Evolutionary conservation across 2,797 vertebrate species (phyloP).

Genomic region (Aulostomus chinensis): DNA sequence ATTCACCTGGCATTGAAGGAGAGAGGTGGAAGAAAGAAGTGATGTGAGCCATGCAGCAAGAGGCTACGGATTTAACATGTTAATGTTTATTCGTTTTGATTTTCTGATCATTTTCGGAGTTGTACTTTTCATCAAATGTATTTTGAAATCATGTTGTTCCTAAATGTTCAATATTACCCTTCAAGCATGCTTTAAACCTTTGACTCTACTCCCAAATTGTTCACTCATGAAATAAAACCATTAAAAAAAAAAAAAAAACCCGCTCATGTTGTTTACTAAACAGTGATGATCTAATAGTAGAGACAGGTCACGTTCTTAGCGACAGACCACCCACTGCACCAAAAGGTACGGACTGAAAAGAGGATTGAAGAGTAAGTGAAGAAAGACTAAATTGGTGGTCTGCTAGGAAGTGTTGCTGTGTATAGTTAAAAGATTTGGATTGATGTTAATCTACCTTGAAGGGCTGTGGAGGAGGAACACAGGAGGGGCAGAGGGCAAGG

Average conservation of each 20-base stretch:
- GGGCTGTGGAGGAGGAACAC: background rate
- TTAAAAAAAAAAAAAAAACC: no score
- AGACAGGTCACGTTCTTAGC: no score
- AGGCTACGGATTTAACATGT: conserved; percentile 3
- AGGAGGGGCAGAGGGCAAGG: background rate
- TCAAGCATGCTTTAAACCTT: background rate
- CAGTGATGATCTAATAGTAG: no score
- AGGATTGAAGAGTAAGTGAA: no score
- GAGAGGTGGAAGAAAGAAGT: conserved; percentile 98
- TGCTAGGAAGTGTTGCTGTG: no score
- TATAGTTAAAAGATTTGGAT: no score
- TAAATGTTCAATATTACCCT: background rate
- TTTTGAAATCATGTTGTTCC: background rate
- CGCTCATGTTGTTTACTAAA: background rate
- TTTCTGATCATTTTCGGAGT: conserved; percentile 10
- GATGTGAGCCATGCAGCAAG: conserved; percentile 38
- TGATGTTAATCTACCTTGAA: background rate
- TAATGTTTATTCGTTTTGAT: conserved; percentile 26
- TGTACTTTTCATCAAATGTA: background rate
- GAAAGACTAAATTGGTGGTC: no score
- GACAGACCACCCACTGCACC: no score
- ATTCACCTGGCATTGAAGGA: conserved; percentile 98
- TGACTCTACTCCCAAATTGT: conserved; percentile 12
- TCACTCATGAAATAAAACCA: no score
- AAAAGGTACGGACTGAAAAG: no score